Percentiles rank a stretch among this genome's conserved stretches.
phyloP scores from a whole-genome alignment of 2,113 vertebrate genomes.

The Alectura lathami region DNA sequence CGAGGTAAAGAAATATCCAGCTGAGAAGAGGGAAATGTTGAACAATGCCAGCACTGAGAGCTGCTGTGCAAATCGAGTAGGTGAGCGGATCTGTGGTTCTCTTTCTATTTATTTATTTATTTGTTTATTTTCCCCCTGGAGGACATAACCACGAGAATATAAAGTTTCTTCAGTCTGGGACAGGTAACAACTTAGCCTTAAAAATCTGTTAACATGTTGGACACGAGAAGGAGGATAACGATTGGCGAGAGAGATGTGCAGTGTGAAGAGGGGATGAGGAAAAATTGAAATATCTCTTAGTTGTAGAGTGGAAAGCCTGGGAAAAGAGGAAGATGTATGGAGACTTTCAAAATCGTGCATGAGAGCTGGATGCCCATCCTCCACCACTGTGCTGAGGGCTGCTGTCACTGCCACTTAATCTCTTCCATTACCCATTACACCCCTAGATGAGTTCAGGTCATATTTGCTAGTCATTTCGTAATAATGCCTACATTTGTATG shows the following conservation, averaged over 20 bases:
- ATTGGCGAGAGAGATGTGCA: background rate
- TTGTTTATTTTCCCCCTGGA: background rate
- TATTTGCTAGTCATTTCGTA: background rate
- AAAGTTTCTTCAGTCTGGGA: background rate
- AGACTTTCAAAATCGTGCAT: background rate
- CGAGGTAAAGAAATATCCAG: constrained; percentile 15
- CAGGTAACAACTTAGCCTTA: background rate
- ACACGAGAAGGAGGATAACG: background rate
- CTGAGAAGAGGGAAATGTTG: background rate
- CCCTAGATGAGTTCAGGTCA: background rate
- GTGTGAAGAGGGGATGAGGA: fast-evolving
- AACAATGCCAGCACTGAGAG: background rate
- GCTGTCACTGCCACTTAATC: background rate
- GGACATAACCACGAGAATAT: background rate
- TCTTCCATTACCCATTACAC: background rate
- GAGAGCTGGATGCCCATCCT: background rate
- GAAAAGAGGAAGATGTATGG: background rate
- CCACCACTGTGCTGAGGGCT: background rate
- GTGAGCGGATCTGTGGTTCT: too few species aligned
- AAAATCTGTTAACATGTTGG: background rate
- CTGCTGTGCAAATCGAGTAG: background rate
- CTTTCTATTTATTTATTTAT: too few species aligned
- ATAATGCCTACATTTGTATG: fast-evolving
- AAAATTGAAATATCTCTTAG: background rate
- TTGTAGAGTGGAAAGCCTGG: background rate